Base-by-base conservation (phyloP, 92 coral and sea anemone genomes). In the Parazoanthus darwini region DNA sequence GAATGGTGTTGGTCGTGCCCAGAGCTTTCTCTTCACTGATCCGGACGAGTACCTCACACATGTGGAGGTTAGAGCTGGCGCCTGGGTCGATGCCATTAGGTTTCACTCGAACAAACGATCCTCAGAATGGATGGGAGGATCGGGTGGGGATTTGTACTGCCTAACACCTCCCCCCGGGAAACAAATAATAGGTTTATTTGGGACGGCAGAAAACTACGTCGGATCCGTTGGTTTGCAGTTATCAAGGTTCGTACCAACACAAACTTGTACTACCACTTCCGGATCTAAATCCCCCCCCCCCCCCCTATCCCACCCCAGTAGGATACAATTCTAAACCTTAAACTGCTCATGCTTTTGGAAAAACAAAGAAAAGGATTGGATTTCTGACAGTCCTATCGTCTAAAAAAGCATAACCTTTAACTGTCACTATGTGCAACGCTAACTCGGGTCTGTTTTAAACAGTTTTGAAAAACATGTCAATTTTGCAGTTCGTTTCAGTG, bases 61-160 rank as follows among this genome's bases (percentile, higher is more conserved):
- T 73, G 90, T 96, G 38, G 99, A 96, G 39, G 90, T 96, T 54
- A 91, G 98, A 79, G 96, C 99, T 0, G 99, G 99, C 15, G 99
- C 95, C 76, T 96, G 99, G 99, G 65, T 96, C 86, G 99, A 96
- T 72, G 99, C 97, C 48, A 93, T 96, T 78, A 92, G 98, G 81
- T 77, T 96, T 39, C 99, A 95, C 91, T 93, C 99, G 35, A 96
- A 95, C 91, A 84, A 89, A 89, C 96, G 94, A 89, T 96, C 99
- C 20, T 93, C 98, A 22, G 82, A 93, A 38, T 94, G 98, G 98
- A 93, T 95, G 94, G 99, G 99, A 87, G 99, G 99, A 86, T 71
- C 74, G 74, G 99, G 99, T 68, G 99, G 99, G n/a, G 91, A 93
- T 71, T 86, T 94, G 91, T 88, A 92, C 90, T 89, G 85, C 67